Percentiles rank a stretch among this genome's conserved stretches.
These are phyloP conservation scores for Micrastur ruficollis DNA, from an alignment of 2,797 vertebrate species.

Conservation along the genomic window DNA sequence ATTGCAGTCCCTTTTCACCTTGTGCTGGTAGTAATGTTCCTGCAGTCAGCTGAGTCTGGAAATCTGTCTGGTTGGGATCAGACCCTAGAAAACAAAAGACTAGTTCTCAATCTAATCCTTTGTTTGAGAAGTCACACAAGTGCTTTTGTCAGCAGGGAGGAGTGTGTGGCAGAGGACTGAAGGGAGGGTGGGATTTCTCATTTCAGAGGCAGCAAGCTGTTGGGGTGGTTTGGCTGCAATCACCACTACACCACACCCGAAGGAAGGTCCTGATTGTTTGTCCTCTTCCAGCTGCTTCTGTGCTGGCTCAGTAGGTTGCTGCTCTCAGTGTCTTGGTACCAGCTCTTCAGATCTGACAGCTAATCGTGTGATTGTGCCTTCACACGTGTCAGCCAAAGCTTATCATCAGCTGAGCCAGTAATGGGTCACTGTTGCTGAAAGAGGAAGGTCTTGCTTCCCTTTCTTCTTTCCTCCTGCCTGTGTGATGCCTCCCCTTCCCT, in stretches of 20 bases:
- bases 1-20: not conserved
- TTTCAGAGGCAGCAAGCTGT: not conserved
- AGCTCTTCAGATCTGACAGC: not conserved
- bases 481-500: not conserved
- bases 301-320: constrained; percentile 36
- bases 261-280: not conserved
- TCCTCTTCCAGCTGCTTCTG: not conserved
- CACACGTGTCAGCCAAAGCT: not conserved
- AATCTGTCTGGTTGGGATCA: not conserved
- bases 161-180: not conserved
- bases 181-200: constrained; percentile 33
- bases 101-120: not conserved
- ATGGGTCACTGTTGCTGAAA: not conserved
- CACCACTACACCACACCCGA: not conserved
- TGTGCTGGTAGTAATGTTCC: not conserved
- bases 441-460: not conserved
- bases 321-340: not conserved
- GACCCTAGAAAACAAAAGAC: not conserved
- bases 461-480: not conserved
- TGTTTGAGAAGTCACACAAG: not conserved
- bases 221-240: constrained; percentile 17
- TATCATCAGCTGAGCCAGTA: not conserved
- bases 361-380: not conserved
- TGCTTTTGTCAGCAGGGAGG: constrained; percentile 61
- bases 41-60: not conserved